Evolutionary conservation across 1,140 invertebrate species (phyloP), one percentile per base, ranked within the genome.

Genomic region (Heliconius congener): DNA sequence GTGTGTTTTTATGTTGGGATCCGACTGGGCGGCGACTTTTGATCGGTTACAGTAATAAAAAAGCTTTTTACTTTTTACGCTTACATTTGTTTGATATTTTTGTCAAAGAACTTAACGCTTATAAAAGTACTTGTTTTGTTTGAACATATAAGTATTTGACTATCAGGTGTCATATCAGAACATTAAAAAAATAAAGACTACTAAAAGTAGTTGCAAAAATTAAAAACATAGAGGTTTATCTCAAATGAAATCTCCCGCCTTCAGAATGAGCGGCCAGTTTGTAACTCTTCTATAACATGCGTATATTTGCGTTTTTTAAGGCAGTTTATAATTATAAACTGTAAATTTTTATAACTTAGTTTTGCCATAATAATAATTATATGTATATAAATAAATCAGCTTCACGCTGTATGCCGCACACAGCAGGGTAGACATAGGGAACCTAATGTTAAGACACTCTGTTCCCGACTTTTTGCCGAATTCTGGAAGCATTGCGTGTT

Each of bases 11-110:
- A 55, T 75, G 60, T 75, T 13, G 30, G 50, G 74, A 60, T 75
- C 55, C 46, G 50, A 75, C 50, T 55, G 27, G 30, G 52, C 74
- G 74, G 75, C 57, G 23, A 71, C 75, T 66, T 76, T 46, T 76
- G 23, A 76, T 76, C 52, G 27, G 52, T 42, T 9, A 71, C 6
- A 4, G 30, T 9, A 66, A 76, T 77, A 55, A 71, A 72, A 57
- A 60, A 46, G 50, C 71, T 60, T 50, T 73, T 73, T 37, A 78
- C 71, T 66, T 73, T 66, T 73, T 66, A 78, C 77, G 66, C 72
- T 73, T 78, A 79, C 46, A 74, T 52, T 1, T 50, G 52, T 73
- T 73, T 73, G 46, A 50, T 73, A 30, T 23, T 66, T 42, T 50
- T 66, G 55, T 60, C 18, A 66, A 75, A 75, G 18, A n/a, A 18